Percentiles rank a stretch among this genome's conserved stretches.
Evolutionary conservation across 2,888 invertebrate species (phyloP).

Genomic region (Philereme transversata): DNA sequence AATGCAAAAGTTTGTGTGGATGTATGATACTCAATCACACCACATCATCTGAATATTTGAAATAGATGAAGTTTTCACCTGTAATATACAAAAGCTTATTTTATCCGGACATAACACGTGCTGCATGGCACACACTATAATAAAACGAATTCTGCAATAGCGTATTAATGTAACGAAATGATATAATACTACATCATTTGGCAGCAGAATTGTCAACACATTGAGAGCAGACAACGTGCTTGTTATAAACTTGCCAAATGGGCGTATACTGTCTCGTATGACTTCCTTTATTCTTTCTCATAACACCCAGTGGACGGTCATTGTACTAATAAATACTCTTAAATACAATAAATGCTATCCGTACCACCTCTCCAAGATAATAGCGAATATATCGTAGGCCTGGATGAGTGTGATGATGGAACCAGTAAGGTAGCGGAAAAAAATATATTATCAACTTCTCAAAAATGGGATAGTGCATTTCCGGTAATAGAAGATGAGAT

Average conservation of each 20-base stretch:
- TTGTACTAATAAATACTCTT: constrained; percentile 38
- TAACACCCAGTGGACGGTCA: constrained; percentile 46
- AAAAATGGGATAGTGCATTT: constrained; percentile 29
- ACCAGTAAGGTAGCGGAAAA: constrained; percentile 23
- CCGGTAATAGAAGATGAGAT: constrained; percentile 31
- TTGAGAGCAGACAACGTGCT: constrained; percentile 42
- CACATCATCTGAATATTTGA: not conserved
- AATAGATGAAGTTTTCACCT: too few species aligned
- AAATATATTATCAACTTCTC: constrained; percentile 13
- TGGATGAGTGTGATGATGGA: constrained; percentile 31
- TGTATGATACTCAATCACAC: not conserved
- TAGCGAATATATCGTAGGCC: constrained; percentile 29
- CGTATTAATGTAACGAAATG: constrained; percentile 19
- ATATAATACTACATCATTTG: constrained; percentile 44
- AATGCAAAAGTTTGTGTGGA: not conserved
- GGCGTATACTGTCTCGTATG: constrained; percentile 39
- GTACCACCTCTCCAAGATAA: constrained; percentile 35
- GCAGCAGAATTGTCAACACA: constrained; percentile 48
- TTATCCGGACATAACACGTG: too few species aligned
- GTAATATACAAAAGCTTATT: too few species aligned
- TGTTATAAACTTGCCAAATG: constrained; percentile 52
- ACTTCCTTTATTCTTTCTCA: constrained; percentile 54
- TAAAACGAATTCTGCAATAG: not conserved
- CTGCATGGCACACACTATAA: too few species aligned
- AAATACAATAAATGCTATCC: constrained; percentile 38